Percentiles rank a stretch among this genome's conserved stretches.
These are phyloP conservation scores for Idaea dimidiata DNA, from an alignment of 2,888 invertebrate genomes.

Conservation along the genomic window DNA sequence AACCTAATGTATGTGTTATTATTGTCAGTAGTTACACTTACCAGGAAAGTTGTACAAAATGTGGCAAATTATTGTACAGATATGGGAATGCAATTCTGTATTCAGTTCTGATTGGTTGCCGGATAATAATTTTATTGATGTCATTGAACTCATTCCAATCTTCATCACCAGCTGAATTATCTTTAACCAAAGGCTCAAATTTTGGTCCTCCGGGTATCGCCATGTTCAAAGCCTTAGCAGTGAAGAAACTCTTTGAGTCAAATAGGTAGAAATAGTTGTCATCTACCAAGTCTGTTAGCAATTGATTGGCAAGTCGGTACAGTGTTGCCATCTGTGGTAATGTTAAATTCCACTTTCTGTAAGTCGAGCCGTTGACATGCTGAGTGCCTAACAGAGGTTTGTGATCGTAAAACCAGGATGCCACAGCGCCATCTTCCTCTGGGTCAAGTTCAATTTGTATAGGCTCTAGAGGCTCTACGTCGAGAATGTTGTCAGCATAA, in stretches of 20 bases:
- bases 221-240: slow-evolving; percentile 99
- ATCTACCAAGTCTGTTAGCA: slow-evolving; percentile 98
- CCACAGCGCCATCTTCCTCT: slow-evolving; percentile 95
- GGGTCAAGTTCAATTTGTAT: slow-evolving; percentile 98
- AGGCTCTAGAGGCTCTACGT: slow-evolving; percentile 99
- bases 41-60: slow-evolving; percentile 99
- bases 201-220: slow-evolving; percentile 99
- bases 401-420: slow-evolving; percentile 99
- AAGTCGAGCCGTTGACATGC: slow-evolving; percentile 98
- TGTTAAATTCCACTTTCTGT: slow-evolving; percentile 96
- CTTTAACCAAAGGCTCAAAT: slow-evolving; percentile 99
- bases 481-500: slow-evolving; percentile 99
- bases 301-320: slow-evolving; percentile 98
- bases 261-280: slow-evolving; percentile 99
- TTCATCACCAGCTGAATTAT: slow-evolving; percentile 98
- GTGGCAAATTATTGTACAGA: slow-evolving; percentile 98
- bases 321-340: slow-evolving; percentile 98
- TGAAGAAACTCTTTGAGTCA: slow-evolving; percentile 99
- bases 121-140: slow-evolving; percentile 99
- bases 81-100: slow-evolving; percentile 99
- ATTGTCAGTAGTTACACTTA: slow-evolving; percentile 73
- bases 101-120: slow-evolving; percentile 99
- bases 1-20: too few relatives aligned
- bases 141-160: slow-evolving; percentile 99
- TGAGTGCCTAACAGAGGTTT: slow-evolving; percentile 96